Conservation (phyloP, 2,888 invertebrate genomes). For the Philhelius pedissequus region DNA sequence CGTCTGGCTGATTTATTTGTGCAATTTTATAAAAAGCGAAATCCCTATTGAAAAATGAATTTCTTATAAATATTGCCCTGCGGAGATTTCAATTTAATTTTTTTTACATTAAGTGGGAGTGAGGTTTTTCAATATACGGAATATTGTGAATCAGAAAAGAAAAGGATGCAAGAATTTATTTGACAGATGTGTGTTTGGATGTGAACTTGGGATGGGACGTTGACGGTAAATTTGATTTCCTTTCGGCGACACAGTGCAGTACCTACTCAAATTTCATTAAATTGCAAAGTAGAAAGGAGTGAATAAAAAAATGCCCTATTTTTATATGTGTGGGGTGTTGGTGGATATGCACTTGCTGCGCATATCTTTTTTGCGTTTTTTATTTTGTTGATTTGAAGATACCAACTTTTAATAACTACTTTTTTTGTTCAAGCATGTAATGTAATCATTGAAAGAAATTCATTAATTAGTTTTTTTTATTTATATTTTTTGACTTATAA, state of each 20-base stretch:
- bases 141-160: conserved; percentile 21
- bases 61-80: neutral
- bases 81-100: neutral
- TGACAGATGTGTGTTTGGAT: conserved; percentile 54
- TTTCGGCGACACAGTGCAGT: conserved; percentile 51
- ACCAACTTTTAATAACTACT: neutral
- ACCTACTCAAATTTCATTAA: conserved; percentile 57
- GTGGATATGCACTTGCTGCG: conserved; percentile 27
- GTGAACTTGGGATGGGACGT: neutral
- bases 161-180: conserved; percentile 49
- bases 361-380: neutral
- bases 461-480: conserved; percentile 20
- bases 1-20: neutral
- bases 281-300: conserved; percentile 20
- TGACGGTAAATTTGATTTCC: conserved; percentile 44
- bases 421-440: too few relatives aligned
- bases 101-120: conserved; percentile 15
- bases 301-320: conserved; percentile 29
- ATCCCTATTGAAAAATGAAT: conserved; percentile 4
- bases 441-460: neutral
- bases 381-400: neutral
- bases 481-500: conserved; percentile 3
- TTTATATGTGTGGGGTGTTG: neutral
- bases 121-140: conserved; percentile 5
- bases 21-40: neutral